Conservation (phyloP, 2,888 invertebrate genomes). For the Diaprepes abbreviatus region DNA sequence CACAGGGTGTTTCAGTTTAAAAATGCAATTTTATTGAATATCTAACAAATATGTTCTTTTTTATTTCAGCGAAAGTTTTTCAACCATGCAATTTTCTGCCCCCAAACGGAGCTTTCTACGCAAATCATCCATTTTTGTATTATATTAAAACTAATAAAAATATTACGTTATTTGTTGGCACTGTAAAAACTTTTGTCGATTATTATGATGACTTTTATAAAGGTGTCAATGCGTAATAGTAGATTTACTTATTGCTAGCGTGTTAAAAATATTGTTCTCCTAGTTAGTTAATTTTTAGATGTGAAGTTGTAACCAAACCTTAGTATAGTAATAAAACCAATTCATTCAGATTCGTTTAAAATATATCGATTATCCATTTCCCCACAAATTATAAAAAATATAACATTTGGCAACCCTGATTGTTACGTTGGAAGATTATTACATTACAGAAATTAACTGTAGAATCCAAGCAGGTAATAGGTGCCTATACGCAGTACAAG, state of each 20-base stretch:
- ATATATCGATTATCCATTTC: too few relatives aligned
- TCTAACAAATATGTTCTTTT: neutral
- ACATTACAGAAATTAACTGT: too few relatives aligned
- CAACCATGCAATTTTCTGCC: constrained; percentile 14
- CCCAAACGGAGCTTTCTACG: constrained; percentile 10
- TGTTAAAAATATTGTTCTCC: too few relatives aligned
- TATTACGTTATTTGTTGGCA: constrained; percentile 11
- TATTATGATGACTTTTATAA: constrained; percentile 19
- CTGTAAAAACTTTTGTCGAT: constrained; percentile 9
- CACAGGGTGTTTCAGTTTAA: constrained; percentile 2
- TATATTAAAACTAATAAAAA: constrained; percentile 12
- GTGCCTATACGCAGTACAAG: too few relatives aligned
- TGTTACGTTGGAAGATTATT: too few relatives aligned
- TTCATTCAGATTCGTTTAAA: too few relatives aligned
- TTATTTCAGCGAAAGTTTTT: constrained; percentile 7
- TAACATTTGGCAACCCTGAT: too few relatives aligned
- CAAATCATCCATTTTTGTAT: constrained; percentile 28
- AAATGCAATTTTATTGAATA: neutral
- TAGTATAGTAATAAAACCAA: too few relatives aligned
- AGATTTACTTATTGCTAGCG: neutral
- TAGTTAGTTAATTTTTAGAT: too few relatives aligned
- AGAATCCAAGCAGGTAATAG: too few relatives aligned
- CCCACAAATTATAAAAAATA: too few relatives aligned
- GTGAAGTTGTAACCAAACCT: too few relatives aligned
- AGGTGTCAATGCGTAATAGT: neutral